These are phyloP conservation scores for Andrena chrysosceles DNA, from an alignment of 2,888 invertebrate genomes.

Conservation along the genomic window DNA sequence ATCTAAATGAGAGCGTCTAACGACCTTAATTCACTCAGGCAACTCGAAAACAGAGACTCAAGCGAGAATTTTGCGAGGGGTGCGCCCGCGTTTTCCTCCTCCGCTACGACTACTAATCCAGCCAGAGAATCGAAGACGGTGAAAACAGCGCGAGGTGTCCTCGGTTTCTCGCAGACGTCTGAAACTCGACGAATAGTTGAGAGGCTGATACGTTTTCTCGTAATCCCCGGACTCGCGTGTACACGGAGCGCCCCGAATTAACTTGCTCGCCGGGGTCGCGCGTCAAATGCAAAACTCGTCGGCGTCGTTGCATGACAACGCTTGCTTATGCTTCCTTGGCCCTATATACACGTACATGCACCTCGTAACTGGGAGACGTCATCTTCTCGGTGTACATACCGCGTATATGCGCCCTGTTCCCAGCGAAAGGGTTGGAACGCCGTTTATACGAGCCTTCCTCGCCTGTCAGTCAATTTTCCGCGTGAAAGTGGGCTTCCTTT, in stretches of 20 bases:
- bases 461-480: constrained; percentile 35
- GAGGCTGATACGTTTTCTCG: not conserved
- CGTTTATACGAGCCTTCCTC: constrained; percentile 20
- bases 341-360: constrained; percentile 4
- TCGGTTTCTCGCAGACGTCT: not conserved
- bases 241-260: not conserved
- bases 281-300: constrained; percentile 26
- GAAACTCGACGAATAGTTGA: not conserved
- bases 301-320: constrained; percentile 22
- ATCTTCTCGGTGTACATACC: constrained; percentile 18
- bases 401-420: not conserved
- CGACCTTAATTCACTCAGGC: too few relatives aligned
- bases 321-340: constrained; percentile 12
- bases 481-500: constrained; percentile 25
- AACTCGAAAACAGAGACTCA: too few relatives aligned
- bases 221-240: constrained; percentile 8
- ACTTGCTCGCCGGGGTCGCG: constrained; percentile 13
- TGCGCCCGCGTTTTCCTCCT: too few relatives aligned
- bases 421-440: constrained; percentile 8
- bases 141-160: too few relatives aligned
- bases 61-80: too few relatives aligned
- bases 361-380: constrained; percentile 18
- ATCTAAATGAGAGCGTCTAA: too few relatives aligned
- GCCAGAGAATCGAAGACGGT: too few relatives aligned
- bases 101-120: too few relatives aligned